Percentiles rank a stretch among this genome's conserved stretches.
phyloP scores from a whole-genome alignment of 1,140 invertebrate species.

The Brachionus paranguensis region DNA sequence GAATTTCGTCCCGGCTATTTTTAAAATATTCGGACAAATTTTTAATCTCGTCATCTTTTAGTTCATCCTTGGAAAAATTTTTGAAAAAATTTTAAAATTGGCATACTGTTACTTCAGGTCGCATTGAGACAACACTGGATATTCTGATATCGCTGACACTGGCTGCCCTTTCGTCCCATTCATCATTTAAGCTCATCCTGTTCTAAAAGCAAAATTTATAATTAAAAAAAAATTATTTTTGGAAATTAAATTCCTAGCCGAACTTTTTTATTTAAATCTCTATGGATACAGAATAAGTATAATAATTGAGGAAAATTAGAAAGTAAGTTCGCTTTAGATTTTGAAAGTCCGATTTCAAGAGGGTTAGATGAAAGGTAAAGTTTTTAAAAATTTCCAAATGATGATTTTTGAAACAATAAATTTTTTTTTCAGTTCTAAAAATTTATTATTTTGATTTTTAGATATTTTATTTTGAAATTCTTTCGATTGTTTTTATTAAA shows the following conservation, averaged over 20 bases:
- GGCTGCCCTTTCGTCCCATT: conserved; percentile 6
- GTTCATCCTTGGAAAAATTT: background rate
- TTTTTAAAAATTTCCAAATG: too few species aligned
- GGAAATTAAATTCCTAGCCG: background rate
- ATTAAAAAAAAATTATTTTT: background rate
- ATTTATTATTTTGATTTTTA: too few species aligned
- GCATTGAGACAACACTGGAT: background rate
- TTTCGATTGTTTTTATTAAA: too few species aligned
- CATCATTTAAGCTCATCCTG: background rate
- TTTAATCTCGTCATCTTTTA: conserved; percentile 23
- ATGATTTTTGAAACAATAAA: too few species aligned
- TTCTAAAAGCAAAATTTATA: background rate
- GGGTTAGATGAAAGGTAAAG: too few species aligned
- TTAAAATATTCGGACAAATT: conserved; percentile 36
- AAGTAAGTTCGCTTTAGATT: background rate
- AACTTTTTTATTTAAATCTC: conserved; percentile 23
- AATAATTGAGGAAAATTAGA: background rate
- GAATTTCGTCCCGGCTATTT: conserved; percentile 26
- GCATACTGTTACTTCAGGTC: background rate
- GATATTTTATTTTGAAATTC: too few species aligned
- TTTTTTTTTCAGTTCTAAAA: too few species aligned
- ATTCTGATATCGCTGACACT: conserved; percentile 39
- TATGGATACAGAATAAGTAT: background rate
- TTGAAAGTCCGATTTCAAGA: too few species aligned
- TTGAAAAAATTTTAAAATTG: background rate